These are phyloP conservation scores for Trachelus tabidus DNA, from an alignment of 2,888 invertebrate genomes.

Conservation along the genomic window DNA sequence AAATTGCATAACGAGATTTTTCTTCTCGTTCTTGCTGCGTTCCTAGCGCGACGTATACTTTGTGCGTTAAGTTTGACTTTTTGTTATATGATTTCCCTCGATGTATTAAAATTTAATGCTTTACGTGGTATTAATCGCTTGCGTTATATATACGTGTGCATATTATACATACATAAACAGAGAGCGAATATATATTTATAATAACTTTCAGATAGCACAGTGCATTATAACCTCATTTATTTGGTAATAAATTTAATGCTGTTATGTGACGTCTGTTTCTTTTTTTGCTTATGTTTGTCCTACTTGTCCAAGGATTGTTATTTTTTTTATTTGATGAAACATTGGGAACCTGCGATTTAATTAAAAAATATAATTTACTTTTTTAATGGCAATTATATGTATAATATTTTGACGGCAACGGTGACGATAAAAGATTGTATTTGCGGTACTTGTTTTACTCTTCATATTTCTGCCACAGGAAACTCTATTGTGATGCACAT, in stretches of 20 bases:
- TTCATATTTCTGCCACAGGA: background rate
- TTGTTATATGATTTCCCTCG: background rate
- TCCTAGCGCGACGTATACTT: background rate
- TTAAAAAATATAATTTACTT: background rate
- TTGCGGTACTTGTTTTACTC: background rate
- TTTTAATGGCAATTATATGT: background rate
- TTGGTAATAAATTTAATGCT: constrained; percentile 64
- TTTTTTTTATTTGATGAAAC: constrained; percentile 3
- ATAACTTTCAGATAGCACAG: constrained; percentile 50
- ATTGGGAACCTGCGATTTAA: background rate
- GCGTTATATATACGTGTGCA: background rate
- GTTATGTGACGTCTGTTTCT: constrained; percentile 62
- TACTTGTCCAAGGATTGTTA: constrained; percentile 25
- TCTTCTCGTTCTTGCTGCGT: background rate
- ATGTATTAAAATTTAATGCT: background rate
- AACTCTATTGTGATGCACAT: background rate
- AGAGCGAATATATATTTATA: constrained; percentile 15
- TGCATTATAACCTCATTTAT: constrained; percentile 57
- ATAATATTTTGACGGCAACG: background rate
- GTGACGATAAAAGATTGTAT: background rate
- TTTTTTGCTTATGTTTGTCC: constrained; percentile 59
- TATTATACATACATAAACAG: constrained; percentile 6
- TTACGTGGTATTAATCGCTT: constrained; percentile 2
- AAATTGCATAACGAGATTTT: background rate
- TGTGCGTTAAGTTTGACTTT: background rate